Percentiles rank a stretch among this genome's conserved stretches.
Conservation (phyloP, 35 echinoderm and acorn worm genomes). For the Patiria miniata region DNA sequence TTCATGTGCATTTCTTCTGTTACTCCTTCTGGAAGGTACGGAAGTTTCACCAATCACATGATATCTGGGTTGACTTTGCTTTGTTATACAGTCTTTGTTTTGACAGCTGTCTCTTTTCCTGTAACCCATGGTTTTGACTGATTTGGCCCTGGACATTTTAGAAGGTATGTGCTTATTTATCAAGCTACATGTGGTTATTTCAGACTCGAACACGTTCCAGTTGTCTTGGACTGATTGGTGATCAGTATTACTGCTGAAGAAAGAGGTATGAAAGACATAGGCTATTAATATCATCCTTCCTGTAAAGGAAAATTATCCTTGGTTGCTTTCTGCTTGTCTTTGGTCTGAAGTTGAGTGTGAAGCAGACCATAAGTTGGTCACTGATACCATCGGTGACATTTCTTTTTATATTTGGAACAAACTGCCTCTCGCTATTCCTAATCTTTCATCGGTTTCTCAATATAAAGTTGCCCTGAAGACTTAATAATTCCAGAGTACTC, state of each 20-base stretch:
- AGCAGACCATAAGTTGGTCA: slow-evolving; percentile 27
- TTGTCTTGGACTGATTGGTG: neutral
- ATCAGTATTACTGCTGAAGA: too few relatives aligned
- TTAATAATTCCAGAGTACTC: too few relatives aligned
- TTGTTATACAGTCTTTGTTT: neutral
- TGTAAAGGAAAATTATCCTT: slow-evolving; percentile 12
- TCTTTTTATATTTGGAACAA: too few relatives aligned
- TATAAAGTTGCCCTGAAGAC: too few relatives aligned
- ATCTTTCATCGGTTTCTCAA: too few relatives aligned
- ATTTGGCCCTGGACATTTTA: slow-evolving; percentile 1
- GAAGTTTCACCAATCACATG: neutral
- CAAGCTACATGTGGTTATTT: neutral
- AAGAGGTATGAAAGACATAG: neutral
- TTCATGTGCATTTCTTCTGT: neutral
- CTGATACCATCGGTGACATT: neutral
- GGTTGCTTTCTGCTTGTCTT: neutral
- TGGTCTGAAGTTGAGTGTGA: slow-evolving; percentile 27
- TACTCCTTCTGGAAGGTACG: neutral
- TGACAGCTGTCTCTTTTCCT: neutral
- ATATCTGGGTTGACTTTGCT: neutral
- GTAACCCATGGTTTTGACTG: slow-evolving; percentile 3
- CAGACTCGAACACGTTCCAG: neutral
- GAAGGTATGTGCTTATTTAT: neutral
- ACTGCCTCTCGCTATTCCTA: too few relatives aligned
- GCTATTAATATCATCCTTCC: neutral